These are phyloP conservation scores for Hozukius guyotensis DNA, from an alignment of 2,797 vertebrate genomes.

Conservation along the genomic window DNA sequence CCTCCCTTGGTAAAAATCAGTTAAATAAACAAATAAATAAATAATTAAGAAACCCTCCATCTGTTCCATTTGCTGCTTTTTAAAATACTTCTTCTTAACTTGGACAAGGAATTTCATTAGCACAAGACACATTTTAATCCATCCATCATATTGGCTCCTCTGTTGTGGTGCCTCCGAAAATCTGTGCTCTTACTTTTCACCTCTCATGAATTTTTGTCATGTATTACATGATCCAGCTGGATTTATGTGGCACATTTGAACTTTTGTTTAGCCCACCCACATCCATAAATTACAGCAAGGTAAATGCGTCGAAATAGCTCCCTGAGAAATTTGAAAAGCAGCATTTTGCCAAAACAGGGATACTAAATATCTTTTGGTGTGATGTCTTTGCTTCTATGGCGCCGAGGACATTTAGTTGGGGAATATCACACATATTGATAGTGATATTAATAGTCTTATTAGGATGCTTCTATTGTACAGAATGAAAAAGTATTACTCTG, in stretches of 20 bases:
- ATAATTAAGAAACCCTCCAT: constrained; percentile 31
- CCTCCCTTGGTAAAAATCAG: constrained; percentile 34
- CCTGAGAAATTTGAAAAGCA: constrained; percentile 14
- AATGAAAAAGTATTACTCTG: constrained; percentile 8
- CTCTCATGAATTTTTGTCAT: constrained; percentile 26
- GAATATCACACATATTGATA: constrained; percentile 31
- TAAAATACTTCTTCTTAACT: constrained; percentile 43
- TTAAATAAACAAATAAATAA: constrained; percentile 30
- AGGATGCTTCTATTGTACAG: not conserved
- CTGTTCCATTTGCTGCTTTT: constrained; percentile 51
- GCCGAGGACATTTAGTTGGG: not conserved
- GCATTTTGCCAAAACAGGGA: constrained; percentile 11
- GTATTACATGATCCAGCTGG: constrained; percentile 48
- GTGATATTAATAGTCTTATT: not conserved
- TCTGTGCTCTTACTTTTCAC: constrained; percentile 32
- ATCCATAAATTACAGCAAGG: constrained; percentile 41
- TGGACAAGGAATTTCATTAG: constrained; percentile 48
- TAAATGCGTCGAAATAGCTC: constrained; percentile 39
- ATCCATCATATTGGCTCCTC: constrained; percentile 24
- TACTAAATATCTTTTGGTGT: constrained; percentile 18
- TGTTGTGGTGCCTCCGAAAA: constrained; percentile 18
- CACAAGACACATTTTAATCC: constrained; percentile 42
- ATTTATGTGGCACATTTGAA: constrained; percentile 51
- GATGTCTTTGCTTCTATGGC: constrained; percentile 5
- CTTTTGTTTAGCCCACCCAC: constrained; percentile 31